A percentile compares a stretch with the other conserved stretches of the same genome.
Evolutionary conservation across 2,113 vertebrate species (phyloP).

Genomic region (Abramis brama): DNA sequence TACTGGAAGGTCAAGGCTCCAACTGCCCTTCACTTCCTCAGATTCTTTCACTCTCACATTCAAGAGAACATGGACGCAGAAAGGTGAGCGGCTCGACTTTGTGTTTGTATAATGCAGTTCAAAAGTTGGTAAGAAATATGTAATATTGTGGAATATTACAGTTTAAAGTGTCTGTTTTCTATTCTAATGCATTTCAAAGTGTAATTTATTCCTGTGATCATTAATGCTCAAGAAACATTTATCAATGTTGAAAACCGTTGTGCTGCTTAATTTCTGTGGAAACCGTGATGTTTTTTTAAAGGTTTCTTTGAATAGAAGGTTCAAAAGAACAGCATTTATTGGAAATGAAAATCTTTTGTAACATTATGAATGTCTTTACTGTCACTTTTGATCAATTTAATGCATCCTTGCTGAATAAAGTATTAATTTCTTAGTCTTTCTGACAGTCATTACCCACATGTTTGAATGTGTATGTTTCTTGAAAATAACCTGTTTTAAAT

Average conservation of each 20-base stretch:
- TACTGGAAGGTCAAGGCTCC: slow-evolving; percentile 89
- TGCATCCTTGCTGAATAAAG: background rate
- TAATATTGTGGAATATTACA: background rate
- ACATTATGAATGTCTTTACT: background rate
- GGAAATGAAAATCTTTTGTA: background rate
- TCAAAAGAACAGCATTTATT: background rate
- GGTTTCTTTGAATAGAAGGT: background rate
- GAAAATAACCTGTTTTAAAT: background rate
- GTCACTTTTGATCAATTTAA: background rate
- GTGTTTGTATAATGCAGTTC: no score
- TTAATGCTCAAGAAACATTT: background rate
- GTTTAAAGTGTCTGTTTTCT: background rate
- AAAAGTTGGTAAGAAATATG: no score
- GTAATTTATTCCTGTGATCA: background rate
- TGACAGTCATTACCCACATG: no score
- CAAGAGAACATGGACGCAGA: slow-evolving; percentile 81
- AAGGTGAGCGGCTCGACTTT: slow-evolving; percentile 72
- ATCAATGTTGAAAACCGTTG: background rate
- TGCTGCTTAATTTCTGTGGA: background rate
- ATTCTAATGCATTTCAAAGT: background rate
- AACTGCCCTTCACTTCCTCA: slow-evolving; percentile 88
- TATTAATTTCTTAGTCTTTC: no score
- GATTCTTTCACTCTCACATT: slow-evolving; percentile 83
- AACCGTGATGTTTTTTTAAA: background rate
- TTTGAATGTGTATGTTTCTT: background rate